Conservation (phyloP, 2,113 vertebrate species). For the Castor canadensis region DNA sequence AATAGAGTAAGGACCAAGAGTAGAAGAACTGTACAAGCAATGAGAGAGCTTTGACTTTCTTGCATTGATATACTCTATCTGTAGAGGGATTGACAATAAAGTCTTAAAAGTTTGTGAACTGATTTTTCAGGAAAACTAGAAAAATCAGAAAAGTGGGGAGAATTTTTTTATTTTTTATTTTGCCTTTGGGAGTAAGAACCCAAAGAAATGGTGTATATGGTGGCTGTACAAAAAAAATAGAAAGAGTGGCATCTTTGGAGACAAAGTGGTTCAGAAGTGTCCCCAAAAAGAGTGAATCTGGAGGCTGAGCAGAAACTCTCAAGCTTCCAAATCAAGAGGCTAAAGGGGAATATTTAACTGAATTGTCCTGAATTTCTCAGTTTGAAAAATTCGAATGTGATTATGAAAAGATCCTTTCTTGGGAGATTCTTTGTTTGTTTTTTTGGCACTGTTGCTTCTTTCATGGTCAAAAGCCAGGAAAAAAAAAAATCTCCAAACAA, state of each 20-base stretch:
- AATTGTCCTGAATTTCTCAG: conserved; percentile 33
- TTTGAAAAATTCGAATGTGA: conserved; percentile 39
- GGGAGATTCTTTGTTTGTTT: background rate
- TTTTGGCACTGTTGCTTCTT: conserved; percentile 54
- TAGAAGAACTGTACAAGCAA: background rate
- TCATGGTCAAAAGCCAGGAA: background rate
- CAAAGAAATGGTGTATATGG: background rate
- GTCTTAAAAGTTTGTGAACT: background rate
- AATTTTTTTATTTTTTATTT: background rate
- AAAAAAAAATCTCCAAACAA: conserved; percentile 30
- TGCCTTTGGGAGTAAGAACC: background rate
- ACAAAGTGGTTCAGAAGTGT: background rate
- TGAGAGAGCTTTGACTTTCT: background rate
- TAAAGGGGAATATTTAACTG: background rate
- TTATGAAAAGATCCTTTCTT: conserved; percentile 61
- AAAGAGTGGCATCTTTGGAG: background rate
- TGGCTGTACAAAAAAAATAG: background rate
- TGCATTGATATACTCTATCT: background rate
- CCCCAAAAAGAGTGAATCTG: background rate
- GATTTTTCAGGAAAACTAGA: conserved; percentile 4
- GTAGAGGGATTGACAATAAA: background rate
- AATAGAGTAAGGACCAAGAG: background rate
- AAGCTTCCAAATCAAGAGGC: conserved; percentile 8
- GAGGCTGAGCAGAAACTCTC: background rate
- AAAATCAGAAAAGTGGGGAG: background rate